Percentiles rank a stretch among this genome's conserved stretches.
Conservation (phyloP, 2,113 vertebrate species). For the Acrocephalus kingi region DNA sequence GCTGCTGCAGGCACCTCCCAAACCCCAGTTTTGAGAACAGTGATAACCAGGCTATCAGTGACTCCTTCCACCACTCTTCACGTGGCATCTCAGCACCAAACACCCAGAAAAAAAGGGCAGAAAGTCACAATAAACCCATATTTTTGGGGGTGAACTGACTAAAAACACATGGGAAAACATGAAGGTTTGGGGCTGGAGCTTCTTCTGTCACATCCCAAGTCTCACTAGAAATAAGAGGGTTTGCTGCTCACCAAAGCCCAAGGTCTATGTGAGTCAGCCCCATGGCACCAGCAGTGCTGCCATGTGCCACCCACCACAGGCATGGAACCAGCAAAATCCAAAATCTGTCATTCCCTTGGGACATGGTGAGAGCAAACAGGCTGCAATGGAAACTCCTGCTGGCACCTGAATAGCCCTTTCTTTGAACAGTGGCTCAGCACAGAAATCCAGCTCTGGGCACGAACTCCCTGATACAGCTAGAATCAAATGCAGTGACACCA, state of each 20-base stretch:
- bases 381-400: background rate
- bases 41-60: background rate
- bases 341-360: background rate
- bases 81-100: background rate
- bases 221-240: background rate
- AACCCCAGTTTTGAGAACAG: accelerated
- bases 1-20: background rate
- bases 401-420: background rate
- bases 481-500: background rate
- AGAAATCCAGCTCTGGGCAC: background rate
- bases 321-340: background rate
- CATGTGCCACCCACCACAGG: background rate
- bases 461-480: accelerated
- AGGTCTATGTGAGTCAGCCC: background rate
- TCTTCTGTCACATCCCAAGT: background rate
- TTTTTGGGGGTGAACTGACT: background rate
- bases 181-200: background rate
- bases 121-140: background rate
- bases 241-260: background rate
- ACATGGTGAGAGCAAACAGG: background rate
- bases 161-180: background rate
- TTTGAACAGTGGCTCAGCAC: background rate
- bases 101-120: background rate
- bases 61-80: background rate
- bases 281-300: background rate